A percentile compares a stretch with the other conserved stretches of the same genome.
Conservation (phyloP, 2,113 vertebrate genomes). For the Carlito syrichta region DNA sequence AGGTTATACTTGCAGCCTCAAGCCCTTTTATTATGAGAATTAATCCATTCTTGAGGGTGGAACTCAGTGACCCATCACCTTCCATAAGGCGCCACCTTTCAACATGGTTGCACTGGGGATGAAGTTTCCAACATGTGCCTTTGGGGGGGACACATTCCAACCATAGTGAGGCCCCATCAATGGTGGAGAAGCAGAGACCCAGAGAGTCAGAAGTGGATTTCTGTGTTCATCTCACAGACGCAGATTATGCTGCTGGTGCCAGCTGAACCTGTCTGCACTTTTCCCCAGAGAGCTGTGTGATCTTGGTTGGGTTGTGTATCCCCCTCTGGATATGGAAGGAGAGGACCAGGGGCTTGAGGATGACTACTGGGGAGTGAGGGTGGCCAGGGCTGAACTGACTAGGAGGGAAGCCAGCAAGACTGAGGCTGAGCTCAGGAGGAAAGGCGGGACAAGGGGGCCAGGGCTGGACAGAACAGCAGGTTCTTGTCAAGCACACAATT, state of each 20-base stretch:
- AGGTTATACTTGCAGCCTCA: neutral
- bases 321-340: neutral
- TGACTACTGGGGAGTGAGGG: neutral
- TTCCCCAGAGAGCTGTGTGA: neutral
- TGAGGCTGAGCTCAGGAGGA: neutral
- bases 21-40: neutral
- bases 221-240: neutral
- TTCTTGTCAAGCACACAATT: constrained; percentile 64
- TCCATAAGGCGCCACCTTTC: neutral
- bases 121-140: neutral
- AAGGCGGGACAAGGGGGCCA: neutral
- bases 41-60: neutral
- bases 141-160: neutral
- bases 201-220: neutral
- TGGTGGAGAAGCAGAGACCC: neutral
- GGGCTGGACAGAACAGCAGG: neutral
- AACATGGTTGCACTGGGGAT: neutral
- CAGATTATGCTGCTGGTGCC: too few relatives aligned
- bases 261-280: neutral
- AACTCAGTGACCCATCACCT: neutral
- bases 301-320: neutral
- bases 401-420: neutral
- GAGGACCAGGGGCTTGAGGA: neutral
- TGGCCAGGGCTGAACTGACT: fast-evolving
- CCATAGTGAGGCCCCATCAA: neutral